A percentile compares a stretch with the other conserved stretches of the same genome.
Conservation (phyloP, 2,113 vertebrate genomes). For the Cebidichthys violaceus region DNA sequence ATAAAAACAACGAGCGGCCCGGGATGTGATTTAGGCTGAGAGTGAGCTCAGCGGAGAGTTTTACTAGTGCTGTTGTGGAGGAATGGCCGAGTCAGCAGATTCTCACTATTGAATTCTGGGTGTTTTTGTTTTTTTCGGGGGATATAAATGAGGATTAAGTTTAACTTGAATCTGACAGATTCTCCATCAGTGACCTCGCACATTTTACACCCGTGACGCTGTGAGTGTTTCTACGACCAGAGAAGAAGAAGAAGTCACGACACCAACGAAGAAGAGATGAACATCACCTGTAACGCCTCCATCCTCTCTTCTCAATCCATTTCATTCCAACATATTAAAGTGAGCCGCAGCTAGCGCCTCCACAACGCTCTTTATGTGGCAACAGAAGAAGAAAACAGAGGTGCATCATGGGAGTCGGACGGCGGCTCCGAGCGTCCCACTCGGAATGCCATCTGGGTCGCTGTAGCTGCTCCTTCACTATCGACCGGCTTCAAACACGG, state of each 20-base stretch:
- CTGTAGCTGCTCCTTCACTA: constrained; percentile 43
- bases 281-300: not conserved
- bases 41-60: not conserved
- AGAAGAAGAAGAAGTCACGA: too few relatives aligned
- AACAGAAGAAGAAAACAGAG: not conserved
- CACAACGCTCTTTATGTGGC: too few relatives aligned
- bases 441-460: constrained; percentile 44
- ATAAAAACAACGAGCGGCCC: not conserved
- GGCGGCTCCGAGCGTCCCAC: not conserved
- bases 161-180: not conserved
- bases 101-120: not conserved
- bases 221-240: too few relatives aligned
- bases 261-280: not conserved
- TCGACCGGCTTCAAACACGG: constrained; percentile 31
- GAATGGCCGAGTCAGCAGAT: not conserved
- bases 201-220: not conserved
- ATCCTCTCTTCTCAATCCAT: not conserved
- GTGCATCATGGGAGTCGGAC: not conserved
- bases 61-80: not conserved
- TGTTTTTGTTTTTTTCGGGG: too few relatives aligned
- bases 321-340: too few relatives aligned
- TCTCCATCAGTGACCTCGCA: not conserved
- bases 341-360: too few relatives aligned
- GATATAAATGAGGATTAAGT: too few relatives aligned
- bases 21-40: not conserved